Percentiles rank a stretch among this genome's conserved stretches.
Evolutionary conservation across 2,113 vertebrate species (phyloP).

Genomic region (crab-eating macaque (Macaca fascicularis)): T2T-MFA8v1.1 NC_088380.1:126486501-126487000

Average conservation of each 20-base stretch:
- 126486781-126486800: not conserved
- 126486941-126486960: no score
- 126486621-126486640: slow-evolving; percentile 9
- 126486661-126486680: slow-evolving; percentile 5
- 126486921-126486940: no score
- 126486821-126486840: not conserved
- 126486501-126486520: not conserved
- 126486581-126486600: slow-evolving; percentile 18
- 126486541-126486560: slow-evolving; percentile 7
- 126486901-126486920: no score
- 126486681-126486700: not conserved
- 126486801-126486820: not conserved
- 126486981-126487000: no score
- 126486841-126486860: not conserved
- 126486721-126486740: not conserved
- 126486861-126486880: not conserved
- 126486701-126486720: not conserved
- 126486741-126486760: not conserved
- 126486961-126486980: no score
- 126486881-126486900: not conserved
- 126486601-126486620: slow-evolving; percentile 31
- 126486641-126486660: slow-evolving; percentile 51
- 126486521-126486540: not conserved
- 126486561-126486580: not conserved
- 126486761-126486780: not conserved